phyloP scores from a whole-genome alignment of 2,888 invertebrate genomes.

The Rambutsinella grinnellia region DNA sequence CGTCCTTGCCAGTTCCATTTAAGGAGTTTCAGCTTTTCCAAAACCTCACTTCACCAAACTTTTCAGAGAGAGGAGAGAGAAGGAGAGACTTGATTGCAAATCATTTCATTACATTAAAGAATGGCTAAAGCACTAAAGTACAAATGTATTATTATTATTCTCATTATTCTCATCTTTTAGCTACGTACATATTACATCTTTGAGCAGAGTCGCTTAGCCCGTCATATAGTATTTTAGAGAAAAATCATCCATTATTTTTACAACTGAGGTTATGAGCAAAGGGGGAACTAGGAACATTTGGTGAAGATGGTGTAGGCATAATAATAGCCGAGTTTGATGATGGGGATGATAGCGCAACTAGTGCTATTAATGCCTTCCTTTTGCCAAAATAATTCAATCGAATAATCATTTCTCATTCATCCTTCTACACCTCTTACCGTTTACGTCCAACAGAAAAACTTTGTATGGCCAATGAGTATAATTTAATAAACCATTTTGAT shows the following conservation, averaged over 20 bases:
- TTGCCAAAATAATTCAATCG: not conserved
- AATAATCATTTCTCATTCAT: not conserved
- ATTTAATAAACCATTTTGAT: too few species aligned
- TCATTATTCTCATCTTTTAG: slow-evolving; percentile 28
- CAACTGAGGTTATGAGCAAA: too few species aligned
- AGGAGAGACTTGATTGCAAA: slow-evolving; percentile 41
- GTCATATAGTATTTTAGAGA: too few species aligned
- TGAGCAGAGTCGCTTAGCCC: too few species aligned
- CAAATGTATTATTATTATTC: slow-evolving; percentile 49
- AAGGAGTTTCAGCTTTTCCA: slow-evolving; percentile 61
- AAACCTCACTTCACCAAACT: slow-evolving; percentile 58
- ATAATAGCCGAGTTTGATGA: too few species aligned
- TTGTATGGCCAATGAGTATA: too few species aligned
- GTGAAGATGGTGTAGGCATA: too few species aligned
- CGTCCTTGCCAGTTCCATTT: slow-evolving; percentile 62
- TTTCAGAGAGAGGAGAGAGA: not conserved
- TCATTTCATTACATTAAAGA: slow-evolving; percentile 49
- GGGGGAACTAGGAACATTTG: too few species aligned
- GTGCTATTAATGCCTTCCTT: not conserved
- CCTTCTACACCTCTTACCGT: not conserved
- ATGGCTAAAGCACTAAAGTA: slow-evolving; percentile 22
- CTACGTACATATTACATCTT: not conserved
- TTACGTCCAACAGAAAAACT: not conserved
- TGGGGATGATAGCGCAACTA: too few species aligned
- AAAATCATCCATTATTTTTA: too few species aligned